Percentiles rank a stretch among this genome's conserved stretches.
phyloP scores from a whole-genome alignment of 2,797 vertebrate species.

The Picus viridis region DNA sequence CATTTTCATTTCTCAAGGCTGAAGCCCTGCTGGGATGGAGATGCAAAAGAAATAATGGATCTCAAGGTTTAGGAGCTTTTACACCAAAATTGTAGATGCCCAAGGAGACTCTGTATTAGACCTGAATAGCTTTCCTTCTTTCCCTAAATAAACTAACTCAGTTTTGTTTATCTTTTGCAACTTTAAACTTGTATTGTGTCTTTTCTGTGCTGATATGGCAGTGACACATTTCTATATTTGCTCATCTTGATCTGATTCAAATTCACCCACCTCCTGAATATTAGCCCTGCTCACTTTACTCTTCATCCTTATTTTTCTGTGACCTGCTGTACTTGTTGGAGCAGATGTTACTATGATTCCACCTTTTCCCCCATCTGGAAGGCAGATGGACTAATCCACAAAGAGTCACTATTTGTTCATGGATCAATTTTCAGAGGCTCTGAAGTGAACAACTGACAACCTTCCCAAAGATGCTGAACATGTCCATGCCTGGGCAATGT shows the following conservation, averaged over 20 bases:
- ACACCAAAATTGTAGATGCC: neutral
- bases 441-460: constrained; percentile 48
- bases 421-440: constrained; percentile 50
- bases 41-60: neutral
- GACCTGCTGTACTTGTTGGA: neutral
- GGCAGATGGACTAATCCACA: constrained; percentile 69
- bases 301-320: neutral
- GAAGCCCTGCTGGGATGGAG: neutral
- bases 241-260: neutral
- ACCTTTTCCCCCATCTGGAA: constrained; percentile 55
- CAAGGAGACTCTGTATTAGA: neutral
- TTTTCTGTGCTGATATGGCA: neutral
- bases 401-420: constrained; percentile 53
- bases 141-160: neutral
- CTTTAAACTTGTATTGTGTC: neutral
- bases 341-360: constrained; percentile 37
- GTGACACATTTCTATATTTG: neutral
- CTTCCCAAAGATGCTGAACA: constrained; percentile 42
- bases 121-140: neutral
- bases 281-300: neutral
- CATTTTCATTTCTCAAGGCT: neutral
- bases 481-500: constrained; percentile 2
- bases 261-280: neutral
- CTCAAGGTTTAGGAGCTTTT: neutral
- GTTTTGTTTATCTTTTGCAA: neutral